Base-by-base conservation (phyloP, 2,888 invertebrate genomes). In the Girardia tigrina region DNA sequence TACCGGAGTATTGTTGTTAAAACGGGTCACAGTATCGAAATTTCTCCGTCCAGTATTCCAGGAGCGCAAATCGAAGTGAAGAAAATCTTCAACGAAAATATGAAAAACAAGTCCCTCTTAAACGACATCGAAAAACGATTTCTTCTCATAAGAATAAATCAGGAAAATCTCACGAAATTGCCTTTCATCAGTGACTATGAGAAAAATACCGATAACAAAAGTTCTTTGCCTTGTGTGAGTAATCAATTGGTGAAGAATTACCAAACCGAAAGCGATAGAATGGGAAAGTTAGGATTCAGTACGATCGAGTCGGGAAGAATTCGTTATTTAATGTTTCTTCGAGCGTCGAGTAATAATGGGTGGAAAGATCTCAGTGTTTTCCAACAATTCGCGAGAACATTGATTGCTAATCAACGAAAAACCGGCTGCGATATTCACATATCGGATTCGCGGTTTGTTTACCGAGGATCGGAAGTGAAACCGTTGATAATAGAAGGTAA, bases 111-210 rank as follows among this genome's bases (percentile, higher is more conserved):
- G n/a, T 12, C 56, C 23, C 23, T 56, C n/a, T 56, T 56, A 56
- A 56, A 56, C 23, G 56, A 56, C 56, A 56, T 56, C 23, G 56
- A 56, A 56, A 56, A 56, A 6, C n/a, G 56, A 56, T 56, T 56
- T 56, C 56, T 56, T 56, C n/a, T 56, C 4, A 20, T 56, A n/a
- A 56, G 56, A 56, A 56, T 56, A 56, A 56, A 56, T 4, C 56
- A 56, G 23, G 56, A 56, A 16, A 4, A 56, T 56, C 23, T 56
- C n/a, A 56, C 6, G n/a, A 56, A 56, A 56, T 56, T 56, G 23
- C 56, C 56, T 8, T 56, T 56, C 23, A 56, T 56, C 4, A 16
- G n/a, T 8, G 56, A 56, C 56, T 20, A 56, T 56, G 56, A 56
- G 2, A 56, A 56, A 56, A 20, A 6, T 16, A 4, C 6, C 2